Conservation (phyloP, 2,113 vertebrate species). For the Callopanchax toddi region DNA sequence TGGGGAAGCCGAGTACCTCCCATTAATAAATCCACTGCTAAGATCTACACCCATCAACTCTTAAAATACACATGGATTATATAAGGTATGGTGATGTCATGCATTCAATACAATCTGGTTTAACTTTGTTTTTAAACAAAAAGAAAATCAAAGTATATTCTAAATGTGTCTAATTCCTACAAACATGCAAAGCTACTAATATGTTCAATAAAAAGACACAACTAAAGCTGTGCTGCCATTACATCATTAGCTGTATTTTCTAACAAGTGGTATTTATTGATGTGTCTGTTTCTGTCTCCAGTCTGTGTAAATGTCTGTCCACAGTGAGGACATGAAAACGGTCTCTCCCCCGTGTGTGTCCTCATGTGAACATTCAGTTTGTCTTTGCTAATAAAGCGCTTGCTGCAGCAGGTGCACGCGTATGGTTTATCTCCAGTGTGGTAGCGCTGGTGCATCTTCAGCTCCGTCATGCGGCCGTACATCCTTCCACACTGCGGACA, state of each 20-base stretch:
- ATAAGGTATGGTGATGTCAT: not conserved
- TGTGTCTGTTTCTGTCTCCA: conserved; percentile 74
- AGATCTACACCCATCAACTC: too few species aligned
- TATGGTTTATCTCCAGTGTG: conserved; percentile 74
- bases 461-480: conserved; percentile 71
- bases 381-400: conserved; percentile 72
- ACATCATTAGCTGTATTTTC: conserved; percentile 54
- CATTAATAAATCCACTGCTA: too few species aligned
- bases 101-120: conserved; percentile 6
- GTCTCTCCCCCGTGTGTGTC: conserved; percentile 71
- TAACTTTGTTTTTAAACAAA: not conserved
- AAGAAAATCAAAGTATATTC: not conserved
- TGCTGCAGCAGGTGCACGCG: conserved; percentile 68
- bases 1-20: too few species aligned
- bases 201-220: not conserved
- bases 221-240: not conserved
- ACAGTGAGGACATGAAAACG: conserved; percentile 69
- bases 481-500: conserved; percentile 69
- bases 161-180: not conserved
- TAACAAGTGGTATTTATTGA: conserved; percentile 66
- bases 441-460: conserved; percentile 76
- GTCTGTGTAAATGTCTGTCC: conserved; percentile 72
- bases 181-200: conserved; percentile 39
- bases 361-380: conserved; percentile 74
- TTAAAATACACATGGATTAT: too few species aligned